Evolutionary conservation across 2,888 invertebrate species (phyloP), one percentile per base, ranked within the genome.

Genomic region (Choristoneura rosaceana): DNA sequence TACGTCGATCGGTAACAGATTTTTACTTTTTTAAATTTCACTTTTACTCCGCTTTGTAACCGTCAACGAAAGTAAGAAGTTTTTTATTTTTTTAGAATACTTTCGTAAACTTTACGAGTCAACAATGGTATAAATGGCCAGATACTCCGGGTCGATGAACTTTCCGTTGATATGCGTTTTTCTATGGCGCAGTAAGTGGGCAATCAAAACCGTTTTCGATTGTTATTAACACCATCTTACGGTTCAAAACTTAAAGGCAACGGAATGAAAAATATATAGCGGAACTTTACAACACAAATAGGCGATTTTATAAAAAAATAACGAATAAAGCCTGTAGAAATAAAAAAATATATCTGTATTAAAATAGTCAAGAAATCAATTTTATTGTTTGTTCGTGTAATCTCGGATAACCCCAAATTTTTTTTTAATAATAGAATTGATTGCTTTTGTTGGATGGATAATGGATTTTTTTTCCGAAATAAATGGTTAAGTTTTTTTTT

Each of bases 11-110:
- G 79, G 68, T 77, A 33, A 17, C 38, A 33, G 76, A 71, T 81
- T 86, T 81, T 81, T 83, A 79, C 76, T 81, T 84, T 83, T 79
- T 62, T 60, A 76, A 77, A 79, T 87, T 89, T 87, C 87, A 87
- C 88, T 89, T 89, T 88, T 87, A 79, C 76, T 77, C 45, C 75
- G 73, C 74, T 74, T 78, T 80, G 80, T 79, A 71, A 74, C 67
- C 45, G 66, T 69, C 67, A 80, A 82, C 76, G 87, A 87, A 87
- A 88, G 86, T 83, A 78, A 79, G 74, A 70, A 70, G 70, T 70
- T 55, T 63, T 78, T 63, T 66, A 71, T 74, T 60, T 70, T 70
- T 71, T 58, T 70, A 64, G 58, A 71, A 66, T 70, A 61, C 68
- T 70, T 65, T 70, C 69, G 61, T 52, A 33, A 12, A 62, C 43